A percentile compares a stretch with the other conserved stretches of the same genome.
Evolutionary conservation across 2,888 invertebrate genomes (phyloP).

Genomic region (Fissipunctia ypsillon): DNA sequence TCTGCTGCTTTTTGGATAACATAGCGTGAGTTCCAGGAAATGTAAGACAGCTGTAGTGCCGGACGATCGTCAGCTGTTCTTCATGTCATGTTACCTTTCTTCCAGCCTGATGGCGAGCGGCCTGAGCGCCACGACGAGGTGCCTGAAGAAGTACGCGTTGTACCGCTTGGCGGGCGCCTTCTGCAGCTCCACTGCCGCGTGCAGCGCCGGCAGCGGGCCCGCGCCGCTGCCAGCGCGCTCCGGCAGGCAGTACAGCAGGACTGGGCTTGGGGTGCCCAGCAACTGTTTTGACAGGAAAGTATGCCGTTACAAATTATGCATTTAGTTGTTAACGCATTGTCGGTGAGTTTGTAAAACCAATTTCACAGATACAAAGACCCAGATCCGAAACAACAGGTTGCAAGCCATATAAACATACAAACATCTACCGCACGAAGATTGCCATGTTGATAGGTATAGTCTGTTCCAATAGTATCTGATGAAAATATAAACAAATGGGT

Average conservation of each 20-base stretch:
- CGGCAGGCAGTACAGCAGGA: constrained; percentile 94
- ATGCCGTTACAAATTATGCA: background rate
- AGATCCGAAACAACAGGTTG: no score
- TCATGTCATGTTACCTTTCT: constrained; percentile 90
- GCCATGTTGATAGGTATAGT: no score
- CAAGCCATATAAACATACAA: no score
- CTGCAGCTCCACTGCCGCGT: constrained; percentile 94
- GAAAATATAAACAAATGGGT: no score
- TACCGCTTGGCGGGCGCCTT: constrained; percentile 92
- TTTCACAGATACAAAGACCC: no score
- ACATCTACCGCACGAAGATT: no score
- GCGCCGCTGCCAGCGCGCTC: constrained; percentile 79
- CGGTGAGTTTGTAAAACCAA: background rate
- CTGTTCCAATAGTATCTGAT: no score
- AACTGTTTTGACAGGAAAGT: constrained; percentile 74
- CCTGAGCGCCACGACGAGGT: constrained; percentile 95
- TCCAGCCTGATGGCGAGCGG: constrained; percentile 97
- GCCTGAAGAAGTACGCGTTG: constrained; percentile 97
- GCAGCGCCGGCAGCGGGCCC: constrained; percentile 93
- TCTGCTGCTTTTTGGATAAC: no score
- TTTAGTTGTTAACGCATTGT: background rate
- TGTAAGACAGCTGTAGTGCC: no score
- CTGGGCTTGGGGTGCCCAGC: constrained; percentile 95
- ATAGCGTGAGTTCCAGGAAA: no score
- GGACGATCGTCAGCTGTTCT: no score